Percentiles rank a stretch among this genome's conserved stretches.
These are phyloP conservation scores for Phlogophora meticulosa DNA, from an alignment of 2,888 invertebrate genomes.

Conservation along the genomic window DNA sequence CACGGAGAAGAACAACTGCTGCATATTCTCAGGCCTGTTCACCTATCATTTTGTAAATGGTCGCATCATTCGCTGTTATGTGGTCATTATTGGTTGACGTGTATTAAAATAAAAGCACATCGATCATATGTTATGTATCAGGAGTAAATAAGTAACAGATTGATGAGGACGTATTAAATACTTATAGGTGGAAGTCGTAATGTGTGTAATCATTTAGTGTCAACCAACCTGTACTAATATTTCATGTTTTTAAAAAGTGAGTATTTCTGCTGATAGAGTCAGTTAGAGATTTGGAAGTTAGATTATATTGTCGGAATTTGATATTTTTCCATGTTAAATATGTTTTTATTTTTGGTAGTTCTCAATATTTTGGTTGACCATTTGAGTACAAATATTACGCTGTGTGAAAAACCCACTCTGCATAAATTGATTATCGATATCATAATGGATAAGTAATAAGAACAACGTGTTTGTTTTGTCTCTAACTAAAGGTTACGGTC, in stretches of 20 bases:
- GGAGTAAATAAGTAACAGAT: constrained; percentile 27
- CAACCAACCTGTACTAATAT: neutral
- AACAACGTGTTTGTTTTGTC: constrained; percentile 13
- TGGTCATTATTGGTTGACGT: constrained; percentile 63
- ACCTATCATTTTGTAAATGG: constrained; percentile 72
- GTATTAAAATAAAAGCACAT: constrained; percentile 59
- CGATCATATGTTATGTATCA: constrained; percentile 51
- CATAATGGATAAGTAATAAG: constrained; percentile 33
- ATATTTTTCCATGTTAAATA: neutral
- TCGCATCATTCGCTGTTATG: constrained; percentile 71
- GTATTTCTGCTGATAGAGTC: neutral
- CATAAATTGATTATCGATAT: constrained; percentile 23
- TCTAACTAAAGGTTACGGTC: constrained; percentile 42
- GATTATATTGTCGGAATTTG: neutral
- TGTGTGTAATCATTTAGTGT: neutral
- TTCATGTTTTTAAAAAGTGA: neutral
- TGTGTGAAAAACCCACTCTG: constrained; percentile 8
- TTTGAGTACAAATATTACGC: neutral
- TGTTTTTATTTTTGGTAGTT: neutral
- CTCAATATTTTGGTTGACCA: neutral
- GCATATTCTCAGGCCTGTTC: constrained; percentile 68
- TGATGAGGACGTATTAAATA: constrained; percentile 26
- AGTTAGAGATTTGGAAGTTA: too few relatives aligned
- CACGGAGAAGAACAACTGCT: constrained; percentile 76
- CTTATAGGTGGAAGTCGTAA: neutral